Base-by-base conservation (phyloP, 2,888 invertebrate species). In the Ashinkailepas kermadecensis region DNA sequence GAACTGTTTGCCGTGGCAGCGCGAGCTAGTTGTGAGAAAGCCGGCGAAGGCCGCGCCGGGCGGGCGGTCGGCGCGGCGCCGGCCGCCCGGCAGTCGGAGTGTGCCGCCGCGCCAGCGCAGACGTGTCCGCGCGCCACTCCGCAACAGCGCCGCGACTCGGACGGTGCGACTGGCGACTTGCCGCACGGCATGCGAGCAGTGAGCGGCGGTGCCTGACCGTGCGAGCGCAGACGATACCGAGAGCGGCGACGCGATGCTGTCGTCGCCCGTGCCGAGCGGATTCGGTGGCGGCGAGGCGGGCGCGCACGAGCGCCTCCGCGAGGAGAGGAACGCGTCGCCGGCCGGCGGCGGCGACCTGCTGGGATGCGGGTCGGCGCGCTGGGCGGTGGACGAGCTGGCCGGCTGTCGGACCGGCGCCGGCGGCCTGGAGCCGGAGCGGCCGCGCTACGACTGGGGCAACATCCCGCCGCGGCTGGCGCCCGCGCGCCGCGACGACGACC, bases 391-490 rank as follows among this genome's bases (percentile, higher is more conserved):
- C 62, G 62, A 23, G 65, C 65, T 23, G 21, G 23, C 65, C n/a
- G 65, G 7, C n/a, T 65, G 62, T n/a, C 70, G n/a, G 25, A 6
- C 7, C 23, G 6, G 25, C 70, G 39, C 15, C 74, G 74, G 11
- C 59, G 59, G 11, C 59, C 18, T 74, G 74, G 74, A 74, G 74
- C 74, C 74, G 74, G 54, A 6, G 54, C 15, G 54, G 54, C 74
- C 74, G 15, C 74, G 25, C 21, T 78, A 78, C 58, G 58, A 6
- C 57, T 78, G 78, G 78, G 78, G 58, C 58, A 9, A 58, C 78
- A 78, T 78, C 15, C 78, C 78, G 10, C 78, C 78, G 57, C 78
- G 58, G 78, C 78, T 78, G 78, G 56, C 78, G 10, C n/a, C 78
- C 1, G 78, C 78, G 3, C 58, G 23, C n/a, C 1, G 6, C 12